These are phyloP conservation scores for Hydra vulgaris DNA, from an alignment of 30 jellyfish, hydroid and myxozoan genomes.

Conservation along the genomic window DNA sequence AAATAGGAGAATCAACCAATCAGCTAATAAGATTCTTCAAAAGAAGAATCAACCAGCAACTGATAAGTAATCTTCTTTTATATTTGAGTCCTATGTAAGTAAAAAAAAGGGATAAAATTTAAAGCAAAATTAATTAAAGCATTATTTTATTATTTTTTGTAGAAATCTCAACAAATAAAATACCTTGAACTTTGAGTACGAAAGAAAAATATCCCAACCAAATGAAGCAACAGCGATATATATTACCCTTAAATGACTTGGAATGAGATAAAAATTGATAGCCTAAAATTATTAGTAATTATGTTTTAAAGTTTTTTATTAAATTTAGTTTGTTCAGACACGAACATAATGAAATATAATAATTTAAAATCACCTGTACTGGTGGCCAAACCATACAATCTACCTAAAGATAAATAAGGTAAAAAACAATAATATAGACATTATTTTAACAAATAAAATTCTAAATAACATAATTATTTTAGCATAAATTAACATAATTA, in stretches of 20 bases:
- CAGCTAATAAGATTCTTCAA: too few species aligned
- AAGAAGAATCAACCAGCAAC: too few species aligned
- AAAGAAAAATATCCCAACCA: neutral
- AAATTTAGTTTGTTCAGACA: neutral
- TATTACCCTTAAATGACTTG: neutral
- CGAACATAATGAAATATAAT: neutral
- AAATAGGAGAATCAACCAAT: too few species aligned
- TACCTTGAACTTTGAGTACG: neutral
- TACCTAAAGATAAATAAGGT: neutral
- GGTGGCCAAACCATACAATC: neutral
- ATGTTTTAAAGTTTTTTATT: neutral
- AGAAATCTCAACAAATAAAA: too few species aligned
- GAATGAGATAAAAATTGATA: neutral
- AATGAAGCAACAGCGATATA: neutral
- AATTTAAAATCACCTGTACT: neutral
- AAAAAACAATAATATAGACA: neutral
- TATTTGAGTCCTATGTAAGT: too few species aligned
- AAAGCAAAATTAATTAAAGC: too few species aligned
- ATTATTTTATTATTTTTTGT: too few species aligned
- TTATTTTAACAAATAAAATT: neutral
- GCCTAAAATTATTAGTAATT: neutral
- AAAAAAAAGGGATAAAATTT: too few species aligned
- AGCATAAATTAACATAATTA: neutral
- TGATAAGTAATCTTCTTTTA: too few species aligned
- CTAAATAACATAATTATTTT: too few species aligned